Percentiles rank a stretch among this genome's conserved stretches.
Conservation (phyloP, 2,113 vertebrate species). For the Pteruthius melanotis region DNA sequence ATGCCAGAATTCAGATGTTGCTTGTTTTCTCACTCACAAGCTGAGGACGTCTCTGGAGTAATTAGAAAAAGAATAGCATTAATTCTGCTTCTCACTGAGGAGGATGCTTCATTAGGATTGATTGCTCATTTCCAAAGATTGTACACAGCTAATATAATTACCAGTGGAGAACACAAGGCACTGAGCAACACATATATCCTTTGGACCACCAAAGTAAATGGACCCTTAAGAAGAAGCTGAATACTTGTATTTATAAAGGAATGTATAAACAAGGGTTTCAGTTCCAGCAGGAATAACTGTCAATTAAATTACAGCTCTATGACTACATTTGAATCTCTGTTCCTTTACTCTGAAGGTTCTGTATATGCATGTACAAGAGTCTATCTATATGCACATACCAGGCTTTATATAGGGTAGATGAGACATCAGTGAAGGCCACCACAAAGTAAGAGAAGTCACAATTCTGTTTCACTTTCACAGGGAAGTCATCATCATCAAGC, state of each 20-base stretch:
- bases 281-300: neutral
- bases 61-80: conserved; percentile 64
- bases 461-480: neutral
- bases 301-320: neutral
- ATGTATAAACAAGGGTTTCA: neutral
- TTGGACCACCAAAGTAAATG: neutral
- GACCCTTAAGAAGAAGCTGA: neutral
- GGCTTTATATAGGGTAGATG: neutral
- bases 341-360: neutral
- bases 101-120: conserved; percentile 58
- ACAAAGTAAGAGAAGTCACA: neutral
- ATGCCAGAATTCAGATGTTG: conserved; percentile 7
- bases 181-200: neutral
- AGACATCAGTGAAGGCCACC: neutral
- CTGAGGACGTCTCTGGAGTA: conserved; percentile 59
- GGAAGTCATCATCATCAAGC: neutral
- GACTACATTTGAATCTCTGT: neutral
- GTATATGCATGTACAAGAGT: neutral
- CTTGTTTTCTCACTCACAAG: conserved; percentile 48
- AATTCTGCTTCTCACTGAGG: conserved; percentile 41
- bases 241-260: neutral
- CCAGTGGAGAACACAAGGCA: neutral
- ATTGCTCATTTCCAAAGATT: conserved; percentile 60
- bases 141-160: conserved; percentile 25
- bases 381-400: neutral